Evolutionary conservation across 2,113 vertebrate genomes (phyloP), one percentile per base, ranked within the genome.

Genomic region (Bufo gargarizans): DNA sequence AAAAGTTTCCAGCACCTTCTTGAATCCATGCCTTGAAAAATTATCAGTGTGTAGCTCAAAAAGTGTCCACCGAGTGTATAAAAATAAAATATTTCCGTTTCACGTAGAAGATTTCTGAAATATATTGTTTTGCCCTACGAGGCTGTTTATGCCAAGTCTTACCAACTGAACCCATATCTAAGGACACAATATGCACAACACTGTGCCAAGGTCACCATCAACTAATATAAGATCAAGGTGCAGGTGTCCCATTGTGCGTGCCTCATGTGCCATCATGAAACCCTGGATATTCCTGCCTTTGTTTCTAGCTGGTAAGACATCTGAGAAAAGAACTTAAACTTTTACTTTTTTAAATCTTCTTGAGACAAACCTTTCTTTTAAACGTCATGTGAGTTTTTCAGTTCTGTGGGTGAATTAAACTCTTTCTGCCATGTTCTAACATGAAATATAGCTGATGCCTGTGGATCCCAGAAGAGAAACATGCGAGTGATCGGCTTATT

Each of bases 251-350:
- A 33, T 61, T 19, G 45, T 47, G n/a, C 0, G 47, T 0, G 16
- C 2, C 45, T 76, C 67, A 82, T 16, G 22, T 33, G 14, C 20
- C 78, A 88, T 19, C 79, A 88, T 82, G 86, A 82, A 45, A 74
- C 45, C 55, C 16, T 58, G 55, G 13, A 10, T 33, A 17, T 11
- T 61, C 47, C 9, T 82, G 55, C 45, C 86, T 61, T 50, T 88
- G 69, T 67, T 88, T 3, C 43, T 88, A 14, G 56, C 86, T 17
- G 86, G 86, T 88, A 88, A 88, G 86, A 3, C 4, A 10, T 14
- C 17, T 65, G 59, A 50, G 43, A 55, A 13, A 19, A 19, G 1
- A 8, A 47, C 14, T 59, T 16, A 16, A 59, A 4, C 4, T 6
- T 33, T 33, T 71, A 13, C 14, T 13, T 6, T 58, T 45, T 45